These are phyloP conservation scores for Drosophila willistoni DNA, from an alignment of 1,140 invertebrate species.

Conservation along the genomic window DNA sequence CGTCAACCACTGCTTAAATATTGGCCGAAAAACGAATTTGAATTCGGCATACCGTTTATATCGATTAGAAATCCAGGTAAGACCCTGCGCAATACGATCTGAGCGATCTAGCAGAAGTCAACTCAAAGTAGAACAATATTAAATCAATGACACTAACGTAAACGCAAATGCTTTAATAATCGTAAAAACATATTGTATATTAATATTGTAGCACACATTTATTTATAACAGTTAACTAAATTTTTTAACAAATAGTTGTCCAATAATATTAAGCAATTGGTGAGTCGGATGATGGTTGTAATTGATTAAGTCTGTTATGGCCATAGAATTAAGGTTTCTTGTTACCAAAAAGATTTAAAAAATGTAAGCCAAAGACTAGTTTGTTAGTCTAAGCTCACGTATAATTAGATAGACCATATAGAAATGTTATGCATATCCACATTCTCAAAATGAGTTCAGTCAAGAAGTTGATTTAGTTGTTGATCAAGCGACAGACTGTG, in stretches of 20 bases:
- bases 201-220: conserved; percentile 44
- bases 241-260: conserved; percentile 31
- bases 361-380: conserved; percentile 20
- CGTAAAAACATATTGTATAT: conserved; percentile 29
- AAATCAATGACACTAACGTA: conserved; percentile 34
- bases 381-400: conserved; percentile 13
- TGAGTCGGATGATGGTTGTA: conserved; percentile 37
- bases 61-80: conserved; percentile 85
- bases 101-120: conserved; percentile 36
- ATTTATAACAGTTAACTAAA: conserved; percentile 41
- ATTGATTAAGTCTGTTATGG: conserved; percentile 53
- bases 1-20: conserved; percentile 88
- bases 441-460: conserved; percentile 20
- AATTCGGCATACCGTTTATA: conserved; percentile 90
- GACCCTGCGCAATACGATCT: conserved; percentile 70
- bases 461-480: conserved; percentile 13
- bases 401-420: not conserved
- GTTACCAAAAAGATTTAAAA: conserved; percentile 18
- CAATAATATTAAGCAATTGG: conserved; percentile 33
- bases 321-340: conserved; percentile 37
- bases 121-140: conserved; percentile 22
- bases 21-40: conserved; percentile 90
- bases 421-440: conserved; percentile 37
- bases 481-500: conserved; percentile 53
- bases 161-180: conserved; percentile 55